Evolutionary conservation across 2,888 invertebrate species (phyloP).

Genomic region (Lasius fuliginosus): DNA sequence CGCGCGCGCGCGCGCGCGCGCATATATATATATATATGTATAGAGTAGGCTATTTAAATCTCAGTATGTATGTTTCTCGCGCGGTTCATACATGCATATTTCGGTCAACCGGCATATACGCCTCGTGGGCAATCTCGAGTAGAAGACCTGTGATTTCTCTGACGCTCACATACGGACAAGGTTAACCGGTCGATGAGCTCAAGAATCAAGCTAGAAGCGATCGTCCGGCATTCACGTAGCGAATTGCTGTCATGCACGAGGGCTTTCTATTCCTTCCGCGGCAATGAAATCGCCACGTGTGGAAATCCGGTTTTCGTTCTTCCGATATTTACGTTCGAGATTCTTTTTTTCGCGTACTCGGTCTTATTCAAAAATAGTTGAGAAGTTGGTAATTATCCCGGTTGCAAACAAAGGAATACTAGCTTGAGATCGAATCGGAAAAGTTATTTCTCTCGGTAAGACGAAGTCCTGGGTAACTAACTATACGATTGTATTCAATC

Average conservation of each 20-base stretch:
- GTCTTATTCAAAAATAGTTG: not conserved
- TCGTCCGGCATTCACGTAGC: constrained; percentile 41
- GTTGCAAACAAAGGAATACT: not conserved
- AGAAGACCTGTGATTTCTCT: constrained; percentile 35
- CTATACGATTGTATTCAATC: constrained; percentile 3
- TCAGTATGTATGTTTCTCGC: not conserved
- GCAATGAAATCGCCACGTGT: constrained; percentile 37
- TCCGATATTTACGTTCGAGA: constrained; percentile 22
- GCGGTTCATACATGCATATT: not conserved
- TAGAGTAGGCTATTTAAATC: not conserved
- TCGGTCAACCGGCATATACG: constrained; percentile 17
- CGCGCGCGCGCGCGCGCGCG: no score
- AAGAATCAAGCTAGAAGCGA: constrained; percentile 54
- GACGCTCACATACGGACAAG: constrained; percentile 61
- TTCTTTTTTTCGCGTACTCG: not conserved
- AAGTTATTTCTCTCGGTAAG: not conserved
- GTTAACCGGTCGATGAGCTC: constrained; percentile 75
- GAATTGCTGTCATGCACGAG: constrained; percentile 42
- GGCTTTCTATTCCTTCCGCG: constrained; percentile 44
- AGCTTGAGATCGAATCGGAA: not conserved
- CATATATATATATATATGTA: not conserved
- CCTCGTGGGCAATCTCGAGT: constrained; percentile 5
- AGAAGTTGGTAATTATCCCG: not conserved
- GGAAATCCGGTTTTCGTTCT: constrained; percentile 38
- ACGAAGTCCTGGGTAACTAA: not conserved